Evolutionary conservation across 2,113 vertebrate genomes (phyloP).

Genomic region (Poecilia latipinna): DNA sequence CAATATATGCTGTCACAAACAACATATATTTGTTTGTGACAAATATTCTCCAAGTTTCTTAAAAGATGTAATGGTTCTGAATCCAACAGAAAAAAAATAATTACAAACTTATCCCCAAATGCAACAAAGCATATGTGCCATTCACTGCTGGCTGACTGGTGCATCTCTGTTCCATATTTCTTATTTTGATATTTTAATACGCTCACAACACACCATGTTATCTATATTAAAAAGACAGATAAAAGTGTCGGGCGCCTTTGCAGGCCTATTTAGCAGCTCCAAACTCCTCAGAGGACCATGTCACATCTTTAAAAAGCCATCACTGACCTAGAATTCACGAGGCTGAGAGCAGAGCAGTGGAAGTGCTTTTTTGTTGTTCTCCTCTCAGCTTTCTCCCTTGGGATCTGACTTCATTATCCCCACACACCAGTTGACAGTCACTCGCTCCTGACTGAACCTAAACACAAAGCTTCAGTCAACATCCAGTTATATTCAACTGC

Average conservation of each 20-base stretch:
- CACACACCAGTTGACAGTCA: conserved; percentile 45
- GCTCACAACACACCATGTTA: conserved; percentile 3
- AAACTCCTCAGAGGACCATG: conserved; percentile 43
- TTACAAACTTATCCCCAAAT: too few relatives aligned
- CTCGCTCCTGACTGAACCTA: conserved; percentile 31
- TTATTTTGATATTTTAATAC: neutral
- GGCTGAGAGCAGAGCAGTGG: conserved; percentile 35
- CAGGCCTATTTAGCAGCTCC: conserved; percentile 39
- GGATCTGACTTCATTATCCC: conserved; percentile 52
- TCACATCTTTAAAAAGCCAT: conserved; percentile 66
- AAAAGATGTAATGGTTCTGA: too few relatives aligned
- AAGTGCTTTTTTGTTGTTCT: conserved; percentile 30
- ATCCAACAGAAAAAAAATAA: too few relatives aligned
- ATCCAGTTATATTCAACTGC: neutral
- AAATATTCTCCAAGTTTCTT: too few relatives aligned
- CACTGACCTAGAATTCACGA: conserved; percentile 60
- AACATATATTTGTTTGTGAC: too few relatives aligned
- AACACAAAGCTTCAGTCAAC: conserved; percentile 37
- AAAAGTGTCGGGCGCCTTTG: conserved; percentile 23
- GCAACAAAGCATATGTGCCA: too few relatives aligned
- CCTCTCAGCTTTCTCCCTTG: conserved; percentile 16
- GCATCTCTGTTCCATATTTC: neutral
- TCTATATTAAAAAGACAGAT: conserved; percentile 16
- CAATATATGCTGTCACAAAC: too few relatives aligned
- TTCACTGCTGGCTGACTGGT: too few relatives aligned